These are phyloP conservation scores for Oreohelix idahoensis DNA, from an alignment of 1,140 invertebrate genomes.

Conservation along the genomic window DNA sequence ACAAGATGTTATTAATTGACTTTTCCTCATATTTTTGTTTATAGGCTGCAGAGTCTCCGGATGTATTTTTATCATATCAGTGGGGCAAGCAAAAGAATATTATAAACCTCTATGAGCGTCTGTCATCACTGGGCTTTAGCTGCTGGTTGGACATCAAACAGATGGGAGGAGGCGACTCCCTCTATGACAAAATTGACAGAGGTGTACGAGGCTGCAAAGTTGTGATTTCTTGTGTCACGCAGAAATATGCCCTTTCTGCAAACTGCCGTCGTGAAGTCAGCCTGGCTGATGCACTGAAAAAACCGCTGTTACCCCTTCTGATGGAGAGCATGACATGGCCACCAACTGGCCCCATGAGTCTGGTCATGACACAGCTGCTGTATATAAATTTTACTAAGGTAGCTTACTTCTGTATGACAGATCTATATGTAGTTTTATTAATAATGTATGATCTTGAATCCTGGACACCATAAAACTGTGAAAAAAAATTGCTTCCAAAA, in stretches of 20 bases:
- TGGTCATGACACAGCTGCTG: slow-evolving; percentile 65
- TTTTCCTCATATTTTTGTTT: background rate
- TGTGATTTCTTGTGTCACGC: slow-evolving; percentile 66
- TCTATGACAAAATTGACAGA: slow-evolving; percentile 71
- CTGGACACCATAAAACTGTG: too few species aligned
- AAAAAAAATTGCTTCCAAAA: too few species aligned
- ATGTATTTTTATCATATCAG: slow-evolving; percentile 65
- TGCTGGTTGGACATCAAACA: slow-evolving; percentile 71
- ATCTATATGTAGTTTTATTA: background rate
- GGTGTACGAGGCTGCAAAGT: slow-evolving; percentile 66
- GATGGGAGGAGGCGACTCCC: slow-evolving; percentile 71
- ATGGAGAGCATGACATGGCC: slow-evolving; percentile 68
- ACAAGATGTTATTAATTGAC: too few species aligned
- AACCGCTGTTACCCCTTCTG: slow-evolving; percentile 67
- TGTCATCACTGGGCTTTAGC: slow-evolving; percentile 58
- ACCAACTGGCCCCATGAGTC: slow-evolving; percentile 69
- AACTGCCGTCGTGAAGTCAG: slow-evolving; percentile 68
- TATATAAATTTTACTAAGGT: slow-evolving; percentile 60
- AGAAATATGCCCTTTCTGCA: slow-evolving; percentile 68
- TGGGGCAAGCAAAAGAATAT: slow-evolving; percentile 70
- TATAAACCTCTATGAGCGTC: slow-evolving; percentile 56
- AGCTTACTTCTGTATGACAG: background rate
- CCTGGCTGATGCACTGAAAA: slow-evolving; percentile 67
- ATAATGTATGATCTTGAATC: too few species aligned
- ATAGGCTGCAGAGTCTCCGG: slow-evolving; percentile 18